phyloP scores from a whole-genome alignment of 2,888 invertebrate species.

The Xestobium rufovillosum region DNA sequence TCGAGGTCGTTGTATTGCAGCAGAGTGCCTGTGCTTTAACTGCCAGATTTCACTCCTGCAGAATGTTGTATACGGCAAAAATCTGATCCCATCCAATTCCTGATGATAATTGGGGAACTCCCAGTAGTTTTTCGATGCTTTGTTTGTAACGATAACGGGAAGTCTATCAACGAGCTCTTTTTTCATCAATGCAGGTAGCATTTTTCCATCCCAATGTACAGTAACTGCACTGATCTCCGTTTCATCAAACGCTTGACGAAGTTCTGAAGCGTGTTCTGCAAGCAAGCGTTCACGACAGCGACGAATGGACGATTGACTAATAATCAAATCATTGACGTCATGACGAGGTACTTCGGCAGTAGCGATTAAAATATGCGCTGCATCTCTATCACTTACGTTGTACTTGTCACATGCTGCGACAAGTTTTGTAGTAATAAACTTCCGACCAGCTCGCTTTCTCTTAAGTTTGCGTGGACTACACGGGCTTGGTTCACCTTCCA shows the following conservation, averaged over 20 bases:
- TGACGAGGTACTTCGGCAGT: constrained; percentile 17
- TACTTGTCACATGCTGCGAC: constrained; percentile 22
- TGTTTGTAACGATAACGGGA: constrained; percentile 24
- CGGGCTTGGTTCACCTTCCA: too few species aligned
- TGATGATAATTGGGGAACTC: constrained; percentile 19
- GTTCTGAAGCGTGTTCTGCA: constrained; percentile 16
- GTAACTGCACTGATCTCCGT: constrained; percentile 17
- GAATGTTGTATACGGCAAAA: too few species aligned
- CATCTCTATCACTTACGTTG: constrained; percentile 20
- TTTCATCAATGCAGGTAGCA: constrained; percentile 20
- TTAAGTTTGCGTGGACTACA: constrained; percentile 5
- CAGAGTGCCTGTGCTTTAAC: constrained; percentile 21
- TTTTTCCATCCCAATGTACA: constrained; percentile 29
- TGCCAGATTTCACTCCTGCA: constrained; percentile 23
- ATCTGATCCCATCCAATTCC: constrained; percentile 21
- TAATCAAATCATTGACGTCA: constrained; percentile 15
- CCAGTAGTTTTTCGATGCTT: constrained; percentile 24
- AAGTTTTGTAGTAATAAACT: constrained; percentile 20
- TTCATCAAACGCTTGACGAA: constrained; percentile 18
- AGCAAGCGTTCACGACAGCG: constrained; percentile 17
- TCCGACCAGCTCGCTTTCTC: constrained; percentile 9
- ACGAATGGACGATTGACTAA: constrained; percentile 21
- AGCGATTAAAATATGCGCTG: constrained; percentile 20
- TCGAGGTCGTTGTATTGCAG: too few species aligned
- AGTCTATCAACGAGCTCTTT: constrained; percentile 23